Evolutionary conservation across 2,797 vertebrate genomes (phyloP), one percentile per base, ranked within the genome.

Genomic region (Alcedo atthis): DNA sequence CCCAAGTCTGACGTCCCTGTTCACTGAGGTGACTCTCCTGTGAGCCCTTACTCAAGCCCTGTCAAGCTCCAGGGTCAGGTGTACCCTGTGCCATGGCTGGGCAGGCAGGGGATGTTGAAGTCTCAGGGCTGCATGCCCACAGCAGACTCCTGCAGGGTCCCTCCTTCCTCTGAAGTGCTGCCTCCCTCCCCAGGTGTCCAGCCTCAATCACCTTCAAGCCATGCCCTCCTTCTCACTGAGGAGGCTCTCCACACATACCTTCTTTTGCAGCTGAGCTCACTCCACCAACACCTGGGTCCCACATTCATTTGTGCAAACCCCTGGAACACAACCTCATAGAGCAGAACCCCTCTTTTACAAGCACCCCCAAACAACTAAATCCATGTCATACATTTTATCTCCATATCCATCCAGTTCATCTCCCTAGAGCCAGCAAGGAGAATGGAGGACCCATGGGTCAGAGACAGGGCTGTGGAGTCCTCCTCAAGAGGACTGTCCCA

Each of bases 1-100:
- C 49, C 42, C 33, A 20, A 40, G 18, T 17, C 42, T 0, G 0
- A 57, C 8, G 53, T 68, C 28, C 18, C 55, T 37, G 7, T 35
- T 51, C 33, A 30, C 33, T 7, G 22, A 17, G 16, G 6, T 46
- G 40, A 62, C n/a, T 81, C 42, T 68, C 28, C 22, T 33, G 40
- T 37, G 49, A 87, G 18, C 26, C 30, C 15, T 33, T 6, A 13
- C 32, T 30, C 45, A 15, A 87, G 16, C 37, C 14, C 15, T 55
- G 42, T 53, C 26, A 57, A 20, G 25, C 59, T 24, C 14, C 8
- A 25, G n/a, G 26, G 42, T 17, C 55, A 58, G 37, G 28, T 57
- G 17, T 9, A 12, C 32, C 28, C n/a, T 12, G 26, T 45, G 35
- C 45, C 55, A 70, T 20, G 17, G 8, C 18, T 24, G 26, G 71